These are phyloP conservation scores for Tauraco erythrolophus DNA, from an alignment of 2,113 vertebrate genomes.

Conservation along the genomic window DNA sequence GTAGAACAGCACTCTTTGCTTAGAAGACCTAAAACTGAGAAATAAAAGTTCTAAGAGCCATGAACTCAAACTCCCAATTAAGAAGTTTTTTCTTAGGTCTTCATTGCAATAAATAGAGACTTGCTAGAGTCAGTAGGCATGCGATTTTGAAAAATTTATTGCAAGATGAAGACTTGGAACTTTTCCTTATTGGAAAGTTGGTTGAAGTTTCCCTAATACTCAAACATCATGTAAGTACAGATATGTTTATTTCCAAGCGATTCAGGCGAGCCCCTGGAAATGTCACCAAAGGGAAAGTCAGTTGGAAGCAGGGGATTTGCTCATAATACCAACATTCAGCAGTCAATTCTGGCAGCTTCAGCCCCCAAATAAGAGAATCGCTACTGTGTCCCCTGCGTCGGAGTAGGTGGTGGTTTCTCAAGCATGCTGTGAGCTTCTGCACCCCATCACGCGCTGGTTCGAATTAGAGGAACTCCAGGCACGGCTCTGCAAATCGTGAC, in stretches of 20 bases:
- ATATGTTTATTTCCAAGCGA: not conserved
- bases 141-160: not conserved
- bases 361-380: not conserved
- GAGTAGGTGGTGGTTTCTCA: not conserved
- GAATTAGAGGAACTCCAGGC: not conserved
- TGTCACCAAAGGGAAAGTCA: not conserved
- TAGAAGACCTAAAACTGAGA: not conserved
- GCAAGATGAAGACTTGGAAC: not conserved
- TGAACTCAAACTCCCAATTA: not conserved
- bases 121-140: not conserved
- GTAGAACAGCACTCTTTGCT: not conserved
- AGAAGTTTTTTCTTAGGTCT: not conserved
- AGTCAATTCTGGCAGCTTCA: not conserved
- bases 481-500: not conserved
- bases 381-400: fast-evolving
- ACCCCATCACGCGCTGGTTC: fast-evolving
- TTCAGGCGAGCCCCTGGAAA: not conserved
- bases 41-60: not conserved
- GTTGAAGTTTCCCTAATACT: not conserved
- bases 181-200: not conserved
- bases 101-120: not conserved
- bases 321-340: not conserved
- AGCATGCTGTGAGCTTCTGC: fast-evolving
- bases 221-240: not conserved
- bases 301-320: not conserved